Evolutionary conservation across 2,797 vertebrate genomes (phyloP), one percentile per base, ranked within the genome.

Genomic region (Myoxocephalus aenaeus): DNA sequence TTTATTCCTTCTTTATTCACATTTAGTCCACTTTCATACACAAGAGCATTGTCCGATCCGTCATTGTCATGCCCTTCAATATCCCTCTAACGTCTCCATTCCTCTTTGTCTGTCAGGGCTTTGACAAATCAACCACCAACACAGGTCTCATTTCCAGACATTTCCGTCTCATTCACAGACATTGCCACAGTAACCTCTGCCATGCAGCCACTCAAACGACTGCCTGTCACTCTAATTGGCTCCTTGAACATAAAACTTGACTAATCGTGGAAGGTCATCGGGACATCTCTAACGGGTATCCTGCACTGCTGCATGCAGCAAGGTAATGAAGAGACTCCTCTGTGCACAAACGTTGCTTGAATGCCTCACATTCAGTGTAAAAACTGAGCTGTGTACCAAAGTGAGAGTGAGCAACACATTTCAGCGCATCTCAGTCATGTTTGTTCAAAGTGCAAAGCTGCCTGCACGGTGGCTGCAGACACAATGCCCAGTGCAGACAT

Each of bases 201-300:
- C 76, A 73, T 54, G 71, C 73, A 79, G 80, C 83, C 81, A 68
- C 81, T 86, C 79, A 79, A 77, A 87, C 82, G 29, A 27, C 44
- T 75, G 75, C 67, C 83, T 86, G 87, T 89, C 90, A 80, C 73
- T 89, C 66, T 93, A 91, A 94, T 92, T 94, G 91, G 93, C 73
- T 92, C 77, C 78, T 86, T 83, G 72, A 86, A 89, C 86, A 89
- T 90, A 83, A 90, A 75, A 83, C 75, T 80, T 83, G 86, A 86
- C 86, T 89, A 87, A 85, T 90, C 73, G 71, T 69, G 80, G 80
- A 65, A 85, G 72, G 78, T 81, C 63, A 76, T 51, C 34, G 40
- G 74, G 81, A 87, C 86, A 80, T 75, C 46, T 29, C 36, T 69
- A 78, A 69, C 74, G 86, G 68, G n/a, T 38, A 59, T 72, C 57